These are phyloP conservation scores for Procambarus clarkii DNA, from an alignment of 1,140 invertebrate genomes.

Conservation along the genomic window DNA sequence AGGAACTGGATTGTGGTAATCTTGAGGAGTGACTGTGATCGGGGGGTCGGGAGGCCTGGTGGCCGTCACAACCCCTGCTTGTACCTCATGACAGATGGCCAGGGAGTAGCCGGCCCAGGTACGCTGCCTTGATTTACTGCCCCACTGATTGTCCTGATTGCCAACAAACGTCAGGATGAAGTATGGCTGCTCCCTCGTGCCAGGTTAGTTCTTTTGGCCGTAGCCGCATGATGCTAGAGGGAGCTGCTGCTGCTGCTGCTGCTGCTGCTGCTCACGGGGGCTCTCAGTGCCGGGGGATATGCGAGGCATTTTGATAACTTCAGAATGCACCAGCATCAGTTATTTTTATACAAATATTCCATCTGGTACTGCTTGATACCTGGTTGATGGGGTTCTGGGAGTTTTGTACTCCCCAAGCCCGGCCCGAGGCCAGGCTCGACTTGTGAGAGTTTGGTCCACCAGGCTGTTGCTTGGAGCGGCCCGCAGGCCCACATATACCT, in stretches of 20 bases:
- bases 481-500: too few species aligned
- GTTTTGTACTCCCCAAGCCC: too few species aligned
- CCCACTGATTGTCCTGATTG: constrained; percentile 62
- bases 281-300: background rate
- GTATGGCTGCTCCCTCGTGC: constrained; percentile 49
- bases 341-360: background rate
- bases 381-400: too few species aligned
- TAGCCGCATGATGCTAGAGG: constrained; percentile 15
- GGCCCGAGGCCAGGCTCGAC: too few species aligned
- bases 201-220: constrained; percentile 27
- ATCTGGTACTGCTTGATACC: too few species aligned
- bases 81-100: constrained; percentile 42
- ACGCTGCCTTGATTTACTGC: constrained; percentile 54
- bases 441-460: too few species aligned
- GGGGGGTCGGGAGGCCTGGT: background rate
- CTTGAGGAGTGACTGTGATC: background rate
- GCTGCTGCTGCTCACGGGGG: background rate
- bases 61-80: constrained; percentile 44
- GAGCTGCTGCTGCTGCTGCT: too few species aligned
- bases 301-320: background rate
- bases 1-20: too few species aligned
- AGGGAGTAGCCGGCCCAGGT: constrained; percentile 52
- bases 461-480: too few species aligned
- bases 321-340: background rate
- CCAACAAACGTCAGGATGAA: constrained; percentile 65